Percentiles rank a stretch among this genome's conserved stretches.
Evolutionary conservation across 35 echinoderm and acorn worm species (phyloP).

Genomic region (Lytechinus pictus): DNA sequence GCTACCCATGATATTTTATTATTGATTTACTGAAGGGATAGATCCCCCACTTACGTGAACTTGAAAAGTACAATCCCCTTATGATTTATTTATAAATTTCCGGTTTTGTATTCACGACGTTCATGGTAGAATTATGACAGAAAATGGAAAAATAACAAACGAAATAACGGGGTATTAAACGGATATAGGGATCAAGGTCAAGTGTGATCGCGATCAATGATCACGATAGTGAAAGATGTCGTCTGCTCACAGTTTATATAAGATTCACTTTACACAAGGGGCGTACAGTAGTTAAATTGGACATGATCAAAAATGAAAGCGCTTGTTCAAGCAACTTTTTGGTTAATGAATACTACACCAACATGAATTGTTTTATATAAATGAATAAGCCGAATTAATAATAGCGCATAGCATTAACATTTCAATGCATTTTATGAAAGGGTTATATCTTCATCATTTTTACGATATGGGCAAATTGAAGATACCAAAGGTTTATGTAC

Average conservation of each 20-base stretch:
- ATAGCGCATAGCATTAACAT: too few species aligned
- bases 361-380: too few species aligned
- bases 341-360: too few species aligned
- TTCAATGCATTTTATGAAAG: too few species aligned
- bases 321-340: too few species aligned
- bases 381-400: too few species aligned
- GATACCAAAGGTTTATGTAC: too few species aligned
- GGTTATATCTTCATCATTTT: too few species aligned
- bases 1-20: neutral
- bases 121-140: constrained; percentile 10
- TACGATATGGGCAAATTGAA: too few species aligned
- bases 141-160: constrained; percentile 20
- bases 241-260: constrained; percentile 32
- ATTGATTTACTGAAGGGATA: neutral
- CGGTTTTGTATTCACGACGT: neutral
- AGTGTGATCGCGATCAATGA: neutral
- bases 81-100: neutral
- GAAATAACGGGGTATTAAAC: neutral
- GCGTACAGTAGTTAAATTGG: neutral
- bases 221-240: constrained; percentile 10
- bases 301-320: too few species aligned
- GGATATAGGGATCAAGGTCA: neutral
- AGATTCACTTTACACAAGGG: neutral
- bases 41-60: neutral
- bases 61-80: neutral